Base-by-base conservation (phyloP, 2,797 vertebrate species). In the Perodicticus potto region DNA sequence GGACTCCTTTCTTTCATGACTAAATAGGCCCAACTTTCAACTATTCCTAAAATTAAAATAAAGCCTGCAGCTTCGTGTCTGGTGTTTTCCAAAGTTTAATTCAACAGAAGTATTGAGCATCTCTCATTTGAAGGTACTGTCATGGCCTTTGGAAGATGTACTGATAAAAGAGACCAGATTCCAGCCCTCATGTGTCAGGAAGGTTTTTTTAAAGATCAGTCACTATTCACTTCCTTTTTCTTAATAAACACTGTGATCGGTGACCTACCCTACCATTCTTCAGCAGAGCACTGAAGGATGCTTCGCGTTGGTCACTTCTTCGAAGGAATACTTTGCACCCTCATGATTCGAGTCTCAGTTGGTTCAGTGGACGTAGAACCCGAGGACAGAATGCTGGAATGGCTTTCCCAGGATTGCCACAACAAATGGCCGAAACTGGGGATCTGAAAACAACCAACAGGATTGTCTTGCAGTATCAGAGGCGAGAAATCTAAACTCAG, bases 1-100 rank as follows among this genome's bases (percentile, higher is more conserved):
- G 11, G n/a, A 0, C 14, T 69, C 10, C 16, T 86, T 94, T 85
- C 43, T 32, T 91, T 83, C 12, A 57, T 49, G 40, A 72, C 67
- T 86, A 63, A 53, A 55, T 40, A 67, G 45, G 1, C 0, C 32
- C 17, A 96, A 43, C 32, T 73, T 89, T 80, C 45, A 81, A 27
- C 49, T 11, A 43, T 74, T 89, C 32, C 37, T 93, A 67, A 93
- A 57, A 77, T 49, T 91, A 61, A 93, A 86, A 89, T 49, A 72
- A 92, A 88, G 65, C 10, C 16, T 45, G 3, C 7, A 80, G 59
- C 22, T 86, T 74, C 86, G 0, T 3, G 59, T 72, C 27, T 88
- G 76, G 17, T 88, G 5, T 61, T 92, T 94, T 73, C 45, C 11
- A 67, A 12, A 19, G 84, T 86, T 91, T 92, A 91, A 95, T 55